Evolutionary conservation across 2,797 vertebrate genomes (phyloP), one percentile per base, ranked within the genome.

Genomic region (Poeciliopsis gracilis): DNA sequence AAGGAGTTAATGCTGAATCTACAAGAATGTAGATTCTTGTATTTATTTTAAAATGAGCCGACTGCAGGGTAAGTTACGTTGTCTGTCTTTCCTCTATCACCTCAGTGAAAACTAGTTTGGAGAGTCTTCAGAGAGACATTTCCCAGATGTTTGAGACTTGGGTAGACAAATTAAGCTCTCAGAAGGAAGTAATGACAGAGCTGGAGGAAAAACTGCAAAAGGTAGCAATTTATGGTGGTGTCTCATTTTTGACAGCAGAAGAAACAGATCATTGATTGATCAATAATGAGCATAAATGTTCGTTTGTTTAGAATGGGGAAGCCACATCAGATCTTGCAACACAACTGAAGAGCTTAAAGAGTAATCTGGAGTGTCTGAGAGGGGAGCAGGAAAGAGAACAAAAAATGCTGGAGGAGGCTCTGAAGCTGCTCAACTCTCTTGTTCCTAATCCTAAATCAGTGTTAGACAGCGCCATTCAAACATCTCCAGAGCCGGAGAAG

Each of bases 391-490:
- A 82, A 73, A 91, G 84, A 85, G 91, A 93, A 61, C 86, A 83
- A 51, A 81, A 85, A 59, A 88, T 91, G 84, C 82, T 96, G 4
- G 88, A 91, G 82, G 90, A 96, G 80, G 91, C 92, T 49, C 77
- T 95, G 79, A 92, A 92, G 47, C 83, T 93, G 76, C 91, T 95
- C 61, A 85, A 51, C 41, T 78, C 82, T 30, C 87, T 95, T 38
- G 88, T 89, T 66, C 89, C 92, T 10, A 80, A 57, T n/a, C 20
- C 86, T 36, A 76, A 75, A 46, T 83, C 41, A 61, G 78, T 90
- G 79, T 87, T 81, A 59, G 93, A 95, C 81, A 92, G 87, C 23
- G 88, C 90, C n/a, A 88, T 92, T 66, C 96, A 96, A 89, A 96
- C 93, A 0, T 96, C 95, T 76, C 96, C 95, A 43, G 77, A 33